phyloP scores from a whole-genome alignment of 2,797 vertebrate genomes.

The Phalanger gymnotis region DNA sequence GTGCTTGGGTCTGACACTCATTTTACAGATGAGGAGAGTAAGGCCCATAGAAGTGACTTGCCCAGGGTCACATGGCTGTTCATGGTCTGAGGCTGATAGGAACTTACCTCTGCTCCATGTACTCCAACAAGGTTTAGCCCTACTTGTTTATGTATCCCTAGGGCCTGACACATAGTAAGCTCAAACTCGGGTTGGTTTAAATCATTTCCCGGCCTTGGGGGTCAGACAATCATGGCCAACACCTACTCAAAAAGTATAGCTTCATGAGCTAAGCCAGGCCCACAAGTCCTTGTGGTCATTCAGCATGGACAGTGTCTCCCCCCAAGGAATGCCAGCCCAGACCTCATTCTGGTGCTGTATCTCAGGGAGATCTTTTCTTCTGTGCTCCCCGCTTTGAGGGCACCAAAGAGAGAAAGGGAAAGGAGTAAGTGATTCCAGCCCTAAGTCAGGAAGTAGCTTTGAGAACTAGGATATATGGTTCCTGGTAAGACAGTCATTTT shows the following conservation, averaged over 20 bases:
- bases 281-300: not conserved
- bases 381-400: not conserved
- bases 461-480: constrained; percentile 1
- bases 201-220: not conserved
- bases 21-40: too few species aligned
- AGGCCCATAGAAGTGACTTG: not conserved
- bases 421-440: constrained; percentile 11
- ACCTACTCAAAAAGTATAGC: not conserved
- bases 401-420: not conserved
- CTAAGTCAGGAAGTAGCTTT: constrained; percentile 11
- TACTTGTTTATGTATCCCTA: not conserved
- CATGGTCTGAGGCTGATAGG: not conserved
- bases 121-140: not conserved
- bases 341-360: not conserved
- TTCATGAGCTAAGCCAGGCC: not conserved
- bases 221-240: not conserved
- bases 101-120: not conserved
- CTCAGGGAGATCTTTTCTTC: not conserved
- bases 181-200: too few species aligned
- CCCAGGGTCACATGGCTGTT: not conserved
- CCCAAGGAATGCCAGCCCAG: not conserved
- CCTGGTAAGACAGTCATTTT: constrained; percentile 9
- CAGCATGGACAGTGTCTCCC: not conserved
- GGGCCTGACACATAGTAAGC: not conserved
- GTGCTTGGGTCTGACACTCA: not conserved